Evolutionary conservation across 2,113 vertebrate genomes (phyloP).

Genomic region (Platichthys stellatus): DNA sequence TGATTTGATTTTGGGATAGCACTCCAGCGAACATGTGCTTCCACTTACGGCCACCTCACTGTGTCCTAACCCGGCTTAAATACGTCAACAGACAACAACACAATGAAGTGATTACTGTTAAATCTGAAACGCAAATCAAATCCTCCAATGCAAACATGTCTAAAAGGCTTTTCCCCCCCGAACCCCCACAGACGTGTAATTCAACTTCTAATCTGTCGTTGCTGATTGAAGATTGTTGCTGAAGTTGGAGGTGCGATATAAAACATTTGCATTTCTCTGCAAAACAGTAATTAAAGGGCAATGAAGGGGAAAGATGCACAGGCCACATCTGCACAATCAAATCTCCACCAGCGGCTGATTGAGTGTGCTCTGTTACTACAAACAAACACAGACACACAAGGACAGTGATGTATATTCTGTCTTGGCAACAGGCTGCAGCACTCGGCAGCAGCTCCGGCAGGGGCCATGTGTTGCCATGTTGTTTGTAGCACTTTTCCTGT

Average conservation of each 20-base stretch:
- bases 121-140: conserved; percentile 53
- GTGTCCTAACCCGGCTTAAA: conserved; percentile 12
- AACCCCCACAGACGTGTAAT: conserved; percentile 29
- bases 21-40: conserved; percentile 26
- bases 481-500: conserved; percentile 84
- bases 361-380: conserved; percentile 36
- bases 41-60: conserved; percentile 14
- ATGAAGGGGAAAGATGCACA: conserved; percentile 26
- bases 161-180: not conserved
- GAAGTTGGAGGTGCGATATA: conserved; percentile 25
- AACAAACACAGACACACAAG: conserved; percentile 48
- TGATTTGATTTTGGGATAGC: not conserved
- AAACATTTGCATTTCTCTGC: conserved; percentile 22
- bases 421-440: conserved; percentile 59
- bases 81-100: conserved; percentile 30
- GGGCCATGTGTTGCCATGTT: conserved; percentile 72
- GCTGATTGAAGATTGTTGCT: conserved; percentile 10
- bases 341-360: conserved; percentile 39
- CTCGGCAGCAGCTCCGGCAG: conserved; percentile 48
- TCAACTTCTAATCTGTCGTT: conserved; percentile 22
- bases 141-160: conserved; percentile 20
- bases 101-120: conserved; percentile 39
- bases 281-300: conserved; percentile 51
- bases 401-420: conserved; percentile 41
- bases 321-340: conserved; percentile 66